phyloP scores from a whole-genome alignment of 2,113 vertebrate genomes.

The Sinosuthora webbiana region DNA sequence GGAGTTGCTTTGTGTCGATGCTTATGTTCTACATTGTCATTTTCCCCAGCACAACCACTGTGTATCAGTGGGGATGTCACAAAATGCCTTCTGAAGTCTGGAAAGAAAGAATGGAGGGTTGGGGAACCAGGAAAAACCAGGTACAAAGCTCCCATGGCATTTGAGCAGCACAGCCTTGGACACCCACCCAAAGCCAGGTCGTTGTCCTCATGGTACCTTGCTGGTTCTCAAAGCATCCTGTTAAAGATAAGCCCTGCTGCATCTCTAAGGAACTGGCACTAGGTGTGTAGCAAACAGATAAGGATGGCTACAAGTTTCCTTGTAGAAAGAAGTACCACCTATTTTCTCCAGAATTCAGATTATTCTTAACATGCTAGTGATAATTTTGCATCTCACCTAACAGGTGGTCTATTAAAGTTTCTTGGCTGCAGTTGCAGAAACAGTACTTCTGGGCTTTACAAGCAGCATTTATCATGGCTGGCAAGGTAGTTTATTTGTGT shows the following conservation, averaged over 20 bases:
- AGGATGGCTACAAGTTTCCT: background rate
- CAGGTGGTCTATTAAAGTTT: background rate
- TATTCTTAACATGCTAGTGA: background rate
- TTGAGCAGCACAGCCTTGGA: background rate
- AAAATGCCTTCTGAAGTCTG: background rate
- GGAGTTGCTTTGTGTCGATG: fast-evolving
- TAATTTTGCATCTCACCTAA: background rate
- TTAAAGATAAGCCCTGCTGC: background rate
- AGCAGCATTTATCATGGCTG: background rate
- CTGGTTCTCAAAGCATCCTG: background rate
- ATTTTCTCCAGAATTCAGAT: background rate
- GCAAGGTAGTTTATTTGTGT: constrained; percentile 11
- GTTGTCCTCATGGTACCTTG: background rate
- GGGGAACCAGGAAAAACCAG: background rate
- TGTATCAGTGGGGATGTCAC: background rate
- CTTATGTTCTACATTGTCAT: background rate
- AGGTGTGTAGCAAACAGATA: background rate
- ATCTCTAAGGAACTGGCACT: background rate
- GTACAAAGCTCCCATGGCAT: background rate
- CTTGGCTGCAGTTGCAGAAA: background rate
- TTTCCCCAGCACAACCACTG: background rate
- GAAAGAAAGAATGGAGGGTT: background rate
- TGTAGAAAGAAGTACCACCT: background rate
- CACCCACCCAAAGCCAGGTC: background rate
- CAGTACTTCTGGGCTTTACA: background rate